Evolutionary conservation across 2,888 invertebrate genomes (phyloP), one percentile per base, ranked within the genome.

Genomic region (Unio delphinus): DNA sequence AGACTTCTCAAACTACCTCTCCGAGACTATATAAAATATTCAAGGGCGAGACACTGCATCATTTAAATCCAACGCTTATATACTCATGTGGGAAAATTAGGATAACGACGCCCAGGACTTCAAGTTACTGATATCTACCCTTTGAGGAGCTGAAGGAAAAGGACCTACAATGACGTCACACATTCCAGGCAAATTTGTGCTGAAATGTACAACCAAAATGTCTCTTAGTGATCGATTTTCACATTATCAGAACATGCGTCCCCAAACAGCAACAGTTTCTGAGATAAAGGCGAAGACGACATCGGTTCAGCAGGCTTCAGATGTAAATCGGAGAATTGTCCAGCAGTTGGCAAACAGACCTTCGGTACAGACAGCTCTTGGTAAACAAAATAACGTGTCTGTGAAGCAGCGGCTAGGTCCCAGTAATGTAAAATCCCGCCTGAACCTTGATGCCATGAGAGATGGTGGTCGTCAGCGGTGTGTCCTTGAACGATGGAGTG

Each of bases 331-430:
- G 57, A 86, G 91, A 56, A 86, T 92, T 26, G 91, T 91, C 1
- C 90, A 90, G 71, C 91, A 91, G 82, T 91, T 92, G 91, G 91
- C 91, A 61, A 90, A 91, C 73, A 83, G 91, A 69, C 91, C 91
- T 4, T 85, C 90, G 56, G 91, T 91, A 0, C 87, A 90, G 70
- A 90, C 90, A 28, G 82, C 82, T 5, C 76, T 82, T 1, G 83
- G 83, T 23, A 45, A 45, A 1, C 45, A 11, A 1, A 45, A 45
- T 11, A 45, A 45, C 11, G 72, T 74, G 28, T 70, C 75, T 15
- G 62, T 79, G 28, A 79, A 80, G 62, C 81, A 81, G 66, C 60
- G 79, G 63, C 68, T 81, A n/a, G 81, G 81, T 28, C 75, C 73
- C 28, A 63, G 73, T 55, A 86, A 84, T 73, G 80, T 87, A 7